These are phyloP conservation scores for Empidonax alnorum DNA, from an alignment of 2,113 vertebrate species.

Conservation along the genomic window DNA sequence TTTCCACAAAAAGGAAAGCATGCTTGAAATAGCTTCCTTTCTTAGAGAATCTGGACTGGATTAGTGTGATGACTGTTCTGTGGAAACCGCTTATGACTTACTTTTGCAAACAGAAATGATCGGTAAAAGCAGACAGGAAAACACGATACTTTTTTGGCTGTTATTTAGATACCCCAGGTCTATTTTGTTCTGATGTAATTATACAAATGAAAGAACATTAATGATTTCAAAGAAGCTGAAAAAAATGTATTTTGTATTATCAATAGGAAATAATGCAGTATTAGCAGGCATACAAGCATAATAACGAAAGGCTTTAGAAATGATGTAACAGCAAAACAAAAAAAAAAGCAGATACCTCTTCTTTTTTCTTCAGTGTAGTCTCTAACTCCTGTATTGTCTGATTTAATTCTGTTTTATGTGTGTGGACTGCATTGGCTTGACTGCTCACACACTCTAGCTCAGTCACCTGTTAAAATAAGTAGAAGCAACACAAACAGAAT, in stretches of 20 bases:
- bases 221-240: not conserved
- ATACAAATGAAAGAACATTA: not conserved
- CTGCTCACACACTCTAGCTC: constrained; percentile 96
- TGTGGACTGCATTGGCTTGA: constrained; percentile 94
- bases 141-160: not conserved
- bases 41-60: not conserved
- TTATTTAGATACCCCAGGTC: not conserved
- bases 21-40: not conserved
- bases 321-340: not conserved
- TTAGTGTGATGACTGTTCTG: not conserved
- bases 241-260: not conserved
- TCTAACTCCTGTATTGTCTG: constrained; percentile 98
- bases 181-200: not conserved
- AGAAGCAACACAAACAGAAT: not conserved
- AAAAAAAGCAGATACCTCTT: constrained; percentile 83
- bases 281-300: not conserved
- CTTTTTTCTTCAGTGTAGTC: constrained; percentile 88
- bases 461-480: constrained; percentile 84
- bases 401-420: constrained; percentile 95
- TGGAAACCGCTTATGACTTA: not conserved
- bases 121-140: not conserved
- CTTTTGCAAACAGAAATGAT: not conserved
- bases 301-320: not conserved
- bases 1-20: not conserved
- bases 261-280: not conserved